Evolutionary conservation across 2,797 vertebrate genomes (phyloP).

Genomic region (Mycteria americana): DNA sequence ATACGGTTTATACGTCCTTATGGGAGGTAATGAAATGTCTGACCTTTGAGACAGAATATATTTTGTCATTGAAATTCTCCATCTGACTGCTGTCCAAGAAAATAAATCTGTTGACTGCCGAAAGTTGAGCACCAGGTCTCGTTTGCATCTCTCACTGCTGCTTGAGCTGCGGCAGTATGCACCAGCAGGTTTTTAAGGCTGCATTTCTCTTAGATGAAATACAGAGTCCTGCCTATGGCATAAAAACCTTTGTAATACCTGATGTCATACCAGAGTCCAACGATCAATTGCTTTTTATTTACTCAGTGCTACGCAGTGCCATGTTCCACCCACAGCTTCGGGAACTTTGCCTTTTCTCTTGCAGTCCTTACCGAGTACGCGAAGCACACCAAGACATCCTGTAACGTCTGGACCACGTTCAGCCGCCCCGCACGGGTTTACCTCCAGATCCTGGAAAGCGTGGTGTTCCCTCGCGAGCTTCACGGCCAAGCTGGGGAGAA

Average conservation of each 20-base stretch:
- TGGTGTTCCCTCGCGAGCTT: background rate
- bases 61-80: background rate
- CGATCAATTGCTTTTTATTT: conserved; percentile 51
- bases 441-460: background rate
- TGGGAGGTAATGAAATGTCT: background rate
- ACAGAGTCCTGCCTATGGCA: background rate
- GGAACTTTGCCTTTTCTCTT: conserved; percentile 37
- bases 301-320: conserved; percentile 13
- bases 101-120: background rate
- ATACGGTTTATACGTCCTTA: background rate
- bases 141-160: background rate
- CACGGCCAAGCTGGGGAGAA: background rate
- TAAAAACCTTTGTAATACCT: background rate
- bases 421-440: background rate
- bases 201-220: background rate
- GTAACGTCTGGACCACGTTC: background rate
- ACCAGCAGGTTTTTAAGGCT: background rate
- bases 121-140: background rate
- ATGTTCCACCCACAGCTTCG: conserved; percentile 15
- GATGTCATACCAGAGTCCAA: conserved; percentile 47
- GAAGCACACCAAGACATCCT: background rate
- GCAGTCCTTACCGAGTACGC: background rate
- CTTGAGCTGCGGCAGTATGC: background rate
- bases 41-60: background rate
- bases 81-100: background rate